Evolutionary conservation across 2,797 vertebrate species (phyloP).

Genomic region (Chlorospingus semifuscus): DNA sequence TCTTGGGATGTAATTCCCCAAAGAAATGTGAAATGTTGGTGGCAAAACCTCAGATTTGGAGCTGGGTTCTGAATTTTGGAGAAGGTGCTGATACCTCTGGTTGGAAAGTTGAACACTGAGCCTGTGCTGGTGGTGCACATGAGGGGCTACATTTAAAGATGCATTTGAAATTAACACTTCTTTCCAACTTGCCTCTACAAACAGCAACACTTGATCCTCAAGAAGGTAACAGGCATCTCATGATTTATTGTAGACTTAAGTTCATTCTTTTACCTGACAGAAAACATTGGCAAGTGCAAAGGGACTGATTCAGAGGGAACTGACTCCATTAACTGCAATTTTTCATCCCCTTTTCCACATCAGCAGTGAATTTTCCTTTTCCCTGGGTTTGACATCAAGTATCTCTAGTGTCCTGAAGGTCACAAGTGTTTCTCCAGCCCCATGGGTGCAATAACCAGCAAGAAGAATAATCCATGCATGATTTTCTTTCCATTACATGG

Average conservation of each 20-base stretch:
- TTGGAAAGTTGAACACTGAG: rapidly evolving
- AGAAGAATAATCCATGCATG: not conserved
- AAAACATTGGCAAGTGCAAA: not conserved
- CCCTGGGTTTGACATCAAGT: rapidly evolving
- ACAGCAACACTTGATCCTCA: not conserved
- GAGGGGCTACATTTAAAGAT: not conserved
- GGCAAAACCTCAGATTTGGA: not conserved
- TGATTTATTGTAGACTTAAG: not conserved
- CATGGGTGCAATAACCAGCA: rapidly evolving
- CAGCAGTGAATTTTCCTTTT: not conserved
- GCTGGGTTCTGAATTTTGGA: not conserved
- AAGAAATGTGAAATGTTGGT: not conserved
- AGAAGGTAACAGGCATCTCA: not conserved
- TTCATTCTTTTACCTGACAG: not conserved
- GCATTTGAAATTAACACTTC: not conserved
- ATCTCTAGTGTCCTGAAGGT: not conserved
- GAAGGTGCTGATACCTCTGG: not conserved
- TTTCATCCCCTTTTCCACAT: not conserved
- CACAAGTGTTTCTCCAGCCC: not conserved
- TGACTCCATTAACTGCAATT: not conserved
- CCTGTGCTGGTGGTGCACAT: rapidly evolving
- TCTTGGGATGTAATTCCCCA: not conserved
- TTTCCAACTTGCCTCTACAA: not conserved
- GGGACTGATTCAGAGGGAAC: not conserved
- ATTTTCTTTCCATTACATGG: not conserved